Evolutionary conservation across 2,888 invertebrate species (phyloP).

Genomic region (Platycheirus rosarum): DNA sequence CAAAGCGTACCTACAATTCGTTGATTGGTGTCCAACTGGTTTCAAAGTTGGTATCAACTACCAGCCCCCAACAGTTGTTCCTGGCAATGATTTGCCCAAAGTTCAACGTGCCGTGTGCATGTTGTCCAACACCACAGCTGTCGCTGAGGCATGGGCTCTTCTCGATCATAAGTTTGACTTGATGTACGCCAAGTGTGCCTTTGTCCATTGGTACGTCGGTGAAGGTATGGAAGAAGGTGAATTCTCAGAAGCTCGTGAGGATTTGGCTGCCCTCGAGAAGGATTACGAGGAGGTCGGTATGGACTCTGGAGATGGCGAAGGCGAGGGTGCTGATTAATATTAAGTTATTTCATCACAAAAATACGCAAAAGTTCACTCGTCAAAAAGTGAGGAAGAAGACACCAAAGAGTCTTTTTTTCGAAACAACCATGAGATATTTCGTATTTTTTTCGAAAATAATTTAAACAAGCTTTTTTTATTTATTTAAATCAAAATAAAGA

Average conservation of each 20-base stretch:
- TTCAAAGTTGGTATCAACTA: slow-evolving; percentile 91
- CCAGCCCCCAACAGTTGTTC: slow-evolving; percentile 96
- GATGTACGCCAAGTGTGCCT: slow-evolving; percentile 98
- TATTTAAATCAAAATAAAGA: no score
- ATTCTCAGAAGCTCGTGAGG: slow-evolving; percentile 92
- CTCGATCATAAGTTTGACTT: slow-evolving; percentile 98
- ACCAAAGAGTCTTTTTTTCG: slow-evolving; percentile 51
- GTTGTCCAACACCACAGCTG: slow-evolving; percentile 98
- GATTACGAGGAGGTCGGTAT: slow-evolving; percentile 95
- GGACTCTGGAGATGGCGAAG: slow-evolving; percentile 92
- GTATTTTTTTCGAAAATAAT: no score
- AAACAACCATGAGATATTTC: no score
- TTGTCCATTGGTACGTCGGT: slow-evolving; percentile 97
- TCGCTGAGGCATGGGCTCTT: slow-evolving; percentile 98
- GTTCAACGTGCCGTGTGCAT: slow-evolving; percentile 98
- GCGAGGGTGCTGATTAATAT: slow-evolving; percentile 91
- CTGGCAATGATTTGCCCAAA: slow-evolving; percentile 97
- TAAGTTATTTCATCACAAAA: slow-evolving; percentile 82
- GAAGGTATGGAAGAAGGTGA: slow-evolving; percentile 94
- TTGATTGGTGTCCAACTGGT: slow-evolving; percentile 94
- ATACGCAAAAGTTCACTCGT: slow-evolving; percentile 48
- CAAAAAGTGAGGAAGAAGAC: slow-evolving; percentile 49
- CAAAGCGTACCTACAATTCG: no score
- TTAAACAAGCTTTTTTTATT: no score
- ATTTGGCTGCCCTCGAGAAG: slow-evolving; percentile 90